Base-by-base conservation (phyloP, 2,888 invertebrate genomes). In the Patella pellucida region DNA sequence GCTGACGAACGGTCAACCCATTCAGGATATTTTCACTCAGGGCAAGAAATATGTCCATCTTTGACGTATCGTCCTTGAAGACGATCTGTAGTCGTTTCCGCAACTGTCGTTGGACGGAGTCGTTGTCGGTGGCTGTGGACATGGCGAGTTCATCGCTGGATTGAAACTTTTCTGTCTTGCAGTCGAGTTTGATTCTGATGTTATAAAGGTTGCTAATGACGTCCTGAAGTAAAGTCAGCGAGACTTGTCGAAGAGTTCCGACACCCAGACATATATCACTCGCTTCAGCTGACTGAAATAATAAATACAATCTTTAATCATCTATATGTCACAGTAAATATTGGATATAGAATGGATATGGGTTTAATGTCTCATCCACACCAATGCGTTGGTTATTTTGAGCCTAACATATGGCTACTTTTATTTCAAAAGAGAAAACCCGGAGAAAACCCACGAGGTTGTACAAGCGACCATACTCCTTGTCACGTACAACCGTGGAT, bases 171-270 rank as follows among this genome's bases (percentile, higher is more conserved):
- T 68, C 23, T 19, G 62, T 72, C n/a, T 52, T 23, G 56, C 79
- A 72, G 5, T 76, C 76, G 14, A 76, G 62, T 70, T 82, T 82
- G 56, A 77, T 70, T 52, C 76, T 77, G 73, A 82, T 78, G 69
- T 82, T 82, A 77, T 81, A 80, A n/a, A 82, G 74, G 71, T 82
- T 82, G 19, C 77, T 73, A 2, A 81, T 74, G 16, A 80, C 69
- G 31, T 79, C 79, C 62, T 82, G 81, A 0, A 79, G 71, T n/a
- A 76, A 74, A 0, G 79, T 78, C 62, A 82, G 73, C 1, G 79
- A 69, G 52, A 81, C 77, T 52, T 78, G 77, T 16, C 81, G 74
- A 16, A 82, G 72, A 19, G 78, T 82, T 4, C 81, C 81, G 5
- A 79, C 75, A 19, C 82, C 82, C n/a, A 78, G 56, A 51, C 69